Base-by-base conservation (phyloP, 2,797 vertebrate species). In the Oophaga sylvatica region DNA sequence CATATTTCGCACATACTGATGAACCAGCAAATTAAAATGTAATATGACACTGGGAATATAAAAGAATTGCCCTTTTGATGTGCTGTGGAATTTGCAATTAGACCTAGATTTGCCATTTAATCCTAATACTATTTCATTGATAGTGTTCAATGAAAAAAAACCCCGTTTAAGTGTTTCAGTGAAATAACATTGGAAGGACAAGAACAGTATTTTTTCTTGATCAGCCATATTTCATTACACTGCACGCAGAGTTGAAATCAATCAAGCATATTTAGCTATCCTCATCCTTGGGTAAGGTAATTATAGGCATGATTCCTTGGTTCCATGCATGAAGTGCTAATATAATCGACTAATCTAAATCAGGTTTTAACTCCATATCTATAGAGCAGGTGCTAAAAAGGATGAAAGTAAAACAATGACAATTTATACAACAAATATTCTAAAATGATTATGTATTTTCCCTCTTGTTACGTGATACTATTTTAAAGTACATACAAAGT, bases 211-310 rank as follows among this genome's bases (percentile, higher is more conserved):
- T 85, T 90, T 90, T 92, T 92, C 86, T 91, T 90, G 93, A 91
- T 91, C 90, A 93, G 90, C 90, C 91, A 93, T 94, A 94, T 95
- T 96, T 96, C 92, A 95, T 94, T 95, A 94, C 93, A 94, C 92
- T 91, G 91, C 91, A 92, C 83, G 88, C 91, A 95, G 92, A 91
- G 93, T 95, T 94, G 92, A 93, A 96, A 94, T 93, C 92, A 95
- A 95, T 95, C 93, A 95, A 95, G 92, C 94, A 93, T 95, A 94
- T 95, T 97, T 96, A 94, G 93, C 92, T 90, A 91, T 92, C 91
- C 92, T 93, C 81, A 53, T 93, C 92, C 93, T 92, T 83, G 90
- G 88, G 92, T 93, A 94, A 95, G 91, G 92, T 94, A 96, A 96
- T 96, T 96, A 96, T 95, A 95, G 93, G 91, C 93, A 92, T 94